Base-by-base conservation (phyloP, 1,140 invertebrate species). In the Fopius arisanus region DNA sequence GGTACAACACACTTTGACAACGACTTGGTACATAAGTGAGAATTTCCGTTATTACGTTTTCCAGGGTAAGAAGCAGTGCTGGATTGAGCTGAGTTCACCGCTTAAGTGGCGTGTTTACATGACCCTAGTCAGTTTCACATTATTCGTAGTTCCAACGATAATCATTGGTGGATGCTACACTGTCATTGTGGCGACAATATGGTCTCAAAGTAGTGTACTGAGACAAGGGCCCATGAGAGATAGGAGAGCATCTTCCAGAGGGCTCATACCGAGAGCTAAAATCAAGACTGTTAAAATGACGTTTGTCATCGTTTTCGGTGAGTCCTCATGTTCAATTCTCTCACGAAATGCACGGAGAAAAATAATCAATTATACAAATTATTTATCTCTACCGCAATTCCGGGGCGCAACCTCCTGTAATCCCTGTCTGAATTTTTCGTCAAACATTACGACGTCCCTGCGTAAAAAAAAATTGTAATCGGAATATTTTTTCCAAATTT, bases 241-340 rank as follows among this genome's bases (percentile, higher is more conserved):
- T 12, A 81, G 94, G 28, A 89, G 94, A 65, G 94, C 93, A 0
- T 94, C 93, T 73, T 94, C 93, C 0, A 88, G 95, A 72, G 96
- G 96, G 28, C 91, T 98, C 21, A 98, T 98, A 82, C 96, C 96
- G 1, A 90, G 95, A 78, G 97, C 97, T 7, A 98, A 97, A 89
- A 96, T 98, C 75, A 96, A 97, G 88, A 97, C 96, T n/a, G 94
- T 98, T 51, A 98, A 98, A 88, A 98, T 98, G 96, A 98, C 97
- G 0, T 93, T 98, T 76, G 95, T 96, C 72, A 98, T 98, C 79
- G 96, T 98, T 73, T 95, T 97, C 81, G 95, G 96, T 96, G 86
- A 91, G 91, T 87, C 7, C 40, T 51, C 16, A 12, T 33, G 5
- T 21, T 19, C 29, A n/a, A n/a, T n/a, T n/a, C n/a, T n/a, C n/a